Evolutionary conservation across 2,113 vertebrate genomes (phyloP).

Genomic region (Ceyx melanurus): DNA sequence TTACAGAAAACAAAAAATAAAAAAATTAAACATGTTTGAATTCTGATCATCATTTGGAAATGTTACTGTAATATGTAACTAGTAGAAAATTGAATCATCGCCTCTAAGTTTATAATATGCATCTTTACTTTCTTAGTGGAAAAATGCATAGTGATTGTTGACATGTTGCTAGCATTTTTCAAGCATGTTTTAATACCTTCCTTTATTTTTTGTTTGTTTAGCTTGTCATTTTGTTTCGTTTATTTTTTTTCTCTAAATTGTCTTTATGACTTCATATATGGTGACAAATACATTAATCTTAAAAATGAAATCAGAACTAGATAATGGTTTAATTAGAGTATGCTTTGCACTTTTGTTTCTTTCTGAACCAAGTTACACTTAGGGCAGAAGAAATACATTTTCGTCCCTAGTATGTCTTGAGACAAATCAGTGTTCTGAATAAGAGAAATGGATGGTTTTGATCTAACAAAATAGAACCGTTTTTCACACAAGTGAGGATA

Average conservation of each 20-base stretch:
- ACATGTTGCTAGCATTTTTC: background rate
- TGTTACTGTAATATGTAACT: background rate
- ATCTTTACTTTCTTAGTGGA: background rate
- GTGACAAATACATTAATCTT: background rate
- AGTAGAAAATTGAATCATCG: background rate
- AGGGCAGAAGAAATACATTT: background rate
- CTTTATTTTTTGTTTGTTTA: background rate
- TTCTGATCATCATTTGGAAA: background rate
- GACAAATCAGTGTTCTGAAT: slow-evolving; percentile 10
- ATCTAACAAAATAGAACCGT: slow-evolving; percentile 13
- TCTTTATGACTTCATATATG: background rate
- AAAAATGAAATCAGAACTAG: background rate
- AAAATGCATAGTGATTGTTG: background rate
- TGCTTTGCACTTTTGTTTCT: background rate
- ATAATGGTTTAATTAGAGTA: background rate
- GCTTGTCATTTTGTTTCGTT: no score
- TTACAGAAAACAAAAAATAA: background rate
- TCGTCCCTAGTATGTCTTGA: background rate
- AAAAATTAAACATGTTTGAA: background rate
- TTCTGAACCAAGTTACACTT: background rate
- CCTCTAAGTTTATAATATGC: background rate
- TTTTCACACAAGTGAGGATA: background rate
- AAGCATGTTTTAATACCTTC: background rate
- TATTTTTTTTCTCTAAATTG: background rate
- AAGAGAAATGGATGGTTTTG: slow-evolving; percentile 29